These are phyloP conservation scores for Netelia virgata DNA, from an alignment of 2,888 invertebrate species.

Conservation along the genomic window DNA sequence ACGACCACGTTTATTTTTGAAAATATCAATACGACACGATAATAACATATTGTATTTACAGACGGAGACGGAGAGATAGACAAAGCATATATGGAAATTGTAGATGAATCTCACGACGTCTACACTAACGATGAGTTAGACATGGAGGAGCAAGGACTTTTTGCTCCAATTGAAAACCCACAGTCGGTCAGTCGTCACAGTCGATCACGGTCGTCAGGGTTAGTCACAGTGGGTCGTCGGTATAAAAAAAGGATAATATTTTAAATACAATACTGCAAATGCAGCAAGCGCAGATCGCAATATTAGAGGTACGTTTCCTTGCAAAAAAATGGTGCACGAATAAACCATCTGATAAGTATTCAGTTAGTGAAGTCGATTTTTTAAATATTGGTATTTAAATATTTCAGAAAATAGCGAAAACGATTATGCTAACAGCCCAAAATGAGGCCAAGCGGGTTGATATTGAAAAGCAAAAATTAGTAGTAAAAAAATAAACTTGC, in stretches of 20 bases:
- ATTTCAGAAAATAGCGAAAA: background rate
- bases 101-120: background rate
- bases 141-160: background rate
- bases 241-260: too few species aligned
- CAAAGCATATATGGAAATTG: background rate
- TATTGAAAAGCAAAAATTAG: too few species aligned
- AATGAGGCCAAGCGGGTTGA: too few species aligned
- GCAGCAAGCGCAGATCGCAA: too few species aligned
- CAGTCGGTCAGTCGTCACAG: too few species aligned
- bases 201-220: too few species aligned
- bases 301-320: too few species aligned
- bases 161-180: background rate
- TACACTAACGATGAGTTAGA: background rate
- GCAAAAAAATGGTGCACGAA: too few species aligned
- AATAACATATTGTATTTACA: constrained; percentile 1
- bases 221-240: too few species aligned
- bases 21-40: background rate
- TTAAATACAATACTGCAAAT: too few species aligned
- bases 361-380: background rate
- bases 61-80: background rate
- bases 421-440: background rate
- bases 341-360: background rate
- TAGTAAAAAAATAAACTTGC: background rate
- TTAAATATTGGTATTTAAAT: background rate
- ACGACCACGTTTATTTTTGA: background rate